phyloP scores from a whole-genome alignment of 1,140 invertebrate genomes.

The Episyrphus balteatus region DNA sequence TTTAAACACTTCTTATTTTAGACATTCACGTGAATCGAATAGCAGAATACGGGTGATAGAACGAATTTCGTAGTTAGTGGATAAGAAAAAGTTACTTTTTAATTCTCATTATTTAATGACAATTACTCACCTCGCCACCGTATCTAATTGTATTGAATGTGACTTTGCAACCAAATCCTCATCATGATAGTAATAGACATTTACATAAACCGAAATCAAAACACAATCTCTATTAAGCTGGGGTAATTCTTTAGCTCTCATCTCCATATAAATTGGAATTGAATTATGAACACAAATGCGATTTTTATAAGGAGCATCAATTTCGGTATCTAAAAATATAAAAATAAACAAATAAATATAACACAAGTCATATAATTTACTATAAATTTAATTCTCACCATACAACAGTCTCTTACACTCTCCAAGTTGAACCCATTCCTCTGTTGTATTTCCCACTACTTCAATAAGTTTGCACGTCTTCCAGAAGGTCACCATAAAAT shows the following conservation, averaged over 20 bases:
- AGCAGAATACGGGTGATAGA: too few species aligned
- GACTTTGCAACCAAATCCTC: conserved; percentile 22
- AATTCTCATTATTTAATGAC: neutral
- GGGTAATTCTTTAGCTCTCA: conserved; percentile 19
- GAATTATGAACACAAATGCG: conserved; percentile 28
- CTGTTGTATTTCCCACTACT: conserved; percentile 6
- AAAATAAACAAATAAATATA: neutral
- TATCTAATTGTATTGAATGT: conserved; percentile 30
- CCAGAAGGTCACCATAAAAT: conserved; percentile 25
- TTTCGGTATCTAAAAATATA: conserved; percentile 17
- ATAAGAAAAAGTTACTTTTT: too few species aligned
- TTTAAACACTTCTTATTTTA: too few species aligned
- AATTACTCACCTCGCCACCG: conserved; percentile 21
- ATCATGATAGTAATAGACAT: conserved; percentile 31
- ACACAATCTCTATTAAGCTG: conserved; percentile 22
- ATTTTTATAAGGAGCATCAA: conserved; percentile 16
- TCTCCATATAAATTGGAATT: conserved; percentile 30
- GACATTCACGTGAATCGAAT: too few species aligned
- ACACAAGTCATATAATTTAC: neutral
- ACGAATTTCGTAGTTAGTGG: too few species aligned
- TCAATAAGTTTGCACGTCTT: conserved; percentile 27
- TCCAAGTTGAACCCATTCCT: conserved; percentile 8
- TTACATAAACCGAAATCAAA: conserved; percentile 25
- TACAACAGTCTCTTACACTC: conserved; percentile 4
- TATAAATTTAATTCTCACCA: too few species aligned